Conservation (phyloP, 2,113 vertebrate genomes). For the Brachypodius melanocephalos region DNA sequence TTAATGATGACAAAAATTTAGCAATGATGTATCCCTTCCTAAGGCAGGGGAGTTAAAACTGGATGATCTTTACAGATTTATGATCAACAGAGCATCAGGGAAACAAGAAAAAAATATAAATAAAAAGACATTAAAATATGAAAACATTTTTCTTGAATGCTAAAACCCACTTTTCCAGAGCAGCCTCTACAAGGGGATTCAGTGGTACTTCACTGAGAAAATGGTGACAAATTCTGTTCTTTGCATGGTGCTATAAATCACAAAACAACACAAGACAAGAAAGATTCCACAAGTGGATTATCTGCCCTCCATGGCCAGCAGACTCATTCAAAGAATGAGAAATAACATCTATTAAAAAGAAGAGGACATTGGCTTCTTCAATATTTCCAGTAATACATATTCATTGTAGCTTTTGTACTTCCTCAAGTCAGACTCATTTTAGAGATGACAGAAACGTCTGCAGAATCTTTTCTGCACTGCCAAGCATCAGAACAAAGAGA, state of each 20-base stretch:
- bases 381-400: constrained; percentile 2
- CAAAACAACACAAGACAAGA: not conserved
- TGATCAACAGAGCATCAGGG: not conserved
- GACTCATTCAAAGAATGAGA: constrained; percentile 14
- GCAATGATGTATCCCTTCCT: not conserved
- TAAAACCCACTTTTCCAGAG: not conserved
- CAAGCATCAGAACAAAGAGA: not conserved
- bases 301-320: not conserved
- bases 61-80: not conserved
- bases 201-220: not conserved
- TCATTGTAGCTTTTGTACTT: not conserved
- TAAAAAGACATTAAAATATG: not conserved
- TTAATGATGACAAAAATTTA: not conserved
- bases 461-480: not conserved
- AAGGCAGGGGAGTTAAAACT: not conserved
- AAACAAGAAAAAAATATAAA: not conserved
- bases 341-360: constrained; percentile 3
- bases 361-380: not conserved
- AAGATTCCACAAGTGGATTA: not conserved
- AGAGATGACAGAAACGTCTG: not conserved
- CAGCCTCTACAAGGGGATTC: not conserved
- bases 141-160: not conserved
- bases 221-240: not conserved
- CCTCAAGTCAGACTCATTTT: not conserved
- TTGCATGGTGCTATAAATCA: not conserved